A percentile compares a stretch with the other conserved stretches of the same genome.
These are phyloP conservation scores for Drosophila seguyi DNA, from an alignment of 1,140 invertebrate genomes.

Conservation along the genomic window DNA sequence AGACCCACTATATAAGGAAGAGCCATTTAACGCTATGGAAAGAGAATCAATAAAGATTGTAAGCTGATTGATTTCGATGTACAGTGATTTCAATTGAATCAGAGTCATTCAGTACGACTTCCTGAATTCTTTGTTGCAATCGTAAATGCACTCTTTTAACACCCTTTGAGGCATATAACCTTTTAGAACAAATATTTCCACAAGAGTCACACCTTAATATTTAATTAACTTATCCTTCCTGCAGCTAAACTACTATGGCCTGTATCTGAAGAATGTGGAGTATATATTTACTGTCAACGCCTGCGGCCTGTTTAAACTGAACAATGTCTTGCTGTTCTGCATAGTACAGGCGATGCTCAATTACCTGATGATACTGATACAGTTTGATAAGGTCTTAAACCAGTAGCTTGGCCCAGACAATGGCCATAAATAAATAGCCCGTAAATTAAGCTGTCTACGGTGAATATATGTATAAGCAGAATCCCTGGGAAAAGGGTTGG, in stretches of 20 bases:
- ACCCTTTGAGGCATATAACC: background rate
- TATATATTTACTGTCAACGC: constrained; percentile 40
- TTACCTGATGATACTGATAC: constrained; percentile 70
- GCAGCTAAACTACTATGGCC: constrained; percentile 56
- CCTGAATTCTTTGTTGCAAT: background rate
- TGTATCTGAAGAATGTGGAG: constrained; percentile 55
- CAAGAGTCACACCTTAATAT: background rate
- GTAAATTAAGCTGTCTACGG: constrained; percentile 31
- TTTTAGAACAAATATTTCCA: background rate
- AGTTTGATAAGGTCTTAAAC: constrained; percentile 72
- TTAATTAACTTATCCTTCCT: constrained; percentile 8
- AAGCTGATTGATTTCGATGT: constrained; percentile 7
- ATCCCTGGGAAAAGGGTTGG: background rate
- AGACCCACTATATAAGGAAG: background rate
- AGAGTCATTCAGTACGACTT: background rate
- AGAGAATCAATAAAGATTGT: constrained; percentile 9
- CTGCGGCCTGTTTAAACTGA: constrained; percentile 65
- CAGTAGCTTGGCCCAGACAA: constrained; percentile 47
- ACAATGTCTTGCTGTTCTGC: constrained; percentile 60
- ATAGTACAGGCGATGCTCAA: constrained; percentile 54
- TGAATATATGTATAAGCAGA: constrained; percentile 13
- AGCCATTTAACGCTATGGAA: background rate
- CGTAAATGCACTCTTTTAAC: background rate
- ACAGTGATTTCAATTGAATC: constrained; percentile 8
- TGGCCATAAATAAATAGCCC: constrained; percentile 16